phyloP scores from a whole-genome alignment of 2,888 invertebrate genomes.

The Choristoneura rosaceana region DNA sequence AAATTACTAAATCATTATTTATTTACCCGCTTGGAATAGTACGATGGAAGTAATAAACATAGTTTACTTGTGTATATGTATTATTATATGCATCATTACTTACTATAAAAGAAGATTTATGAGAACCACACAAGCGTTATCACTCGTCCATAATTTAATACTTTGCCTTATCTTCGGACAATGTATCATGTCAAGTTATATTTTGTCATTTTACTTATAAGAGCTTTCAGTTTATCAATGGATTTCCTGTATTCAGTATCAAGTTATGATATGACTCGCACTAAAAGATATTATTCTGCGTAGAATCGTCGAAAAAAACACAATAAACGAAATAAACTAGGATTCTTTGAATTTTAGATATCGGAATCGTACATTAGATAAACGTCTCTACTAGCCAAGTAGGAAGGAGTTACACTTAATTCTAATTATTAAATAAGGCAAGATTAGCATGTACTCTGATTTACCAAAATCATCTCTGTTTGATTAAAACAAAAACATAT shows the following conservation, averaged over 20 bases:
- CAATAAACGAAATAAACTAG: not conserved
- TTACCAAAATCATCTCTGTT: too few species aligned
- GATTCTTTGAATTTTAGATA: not conserved
- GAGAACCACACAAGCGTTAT: constrained; percentile 67
- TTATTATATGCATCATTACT: not conserved
- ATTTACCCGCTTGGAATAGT: not conserved
- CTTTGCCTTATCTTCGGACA: constrained; percentile 55
- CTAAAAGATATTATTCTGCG: not conserved
- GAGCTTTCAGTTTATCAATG: constrained; percentile 58
- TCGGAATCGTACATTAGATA: not conserved
- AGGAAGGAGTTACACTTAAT: too few species aligned
- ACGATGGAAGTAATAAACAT: constrained; percentile 1
- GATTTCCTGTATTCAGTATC: constrained; percentile 56
- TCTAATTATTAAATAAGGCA: too few species aligned
- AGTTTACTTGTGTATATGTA: not conserved
- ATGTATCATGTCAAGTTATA: constrained; percentile 40
- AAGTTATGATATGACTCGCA: constrained; percentile 43
- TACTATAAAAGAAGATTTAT: constrained; percentile 64
- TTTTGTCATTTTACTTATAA: constrained; percentile 46
- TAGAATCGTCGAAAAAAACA: not conserved
- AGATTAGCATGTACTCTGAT: too few species aligned
- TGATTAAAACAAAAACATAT: too few species aligned
- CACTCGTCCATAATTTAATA: constrained; percentile 61
- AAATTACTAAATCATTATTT: too few species aligned
- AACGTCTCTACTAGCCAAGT: not conserved